phyloP scores from a whole-genome alignment of 2,113 vertebrate species.

The Triplophysa rosa region DNA sequence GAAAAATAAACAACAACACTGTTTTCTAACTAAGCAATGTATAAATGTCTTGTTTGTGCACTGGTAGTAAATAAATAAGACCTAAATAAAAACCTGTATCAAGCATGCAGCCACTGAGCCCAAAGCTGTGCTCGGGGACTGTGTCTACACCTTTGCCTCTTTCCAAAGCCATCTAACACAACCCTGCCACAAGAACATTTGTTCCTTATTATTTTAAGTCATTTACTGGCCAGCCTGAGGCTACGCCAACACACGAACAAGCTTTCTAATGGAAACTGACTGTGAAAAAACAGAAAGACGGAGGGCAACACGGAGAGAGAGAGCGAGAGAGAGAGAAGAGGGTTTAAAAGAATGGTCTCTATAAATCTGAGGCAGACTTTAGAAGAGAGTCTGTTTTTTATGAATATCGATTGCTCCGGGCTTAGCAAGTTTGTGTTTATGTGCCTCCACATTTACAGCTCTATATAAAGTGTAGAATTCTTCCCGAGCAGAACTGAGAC shows the following conservation, averaged over 20 bases:
- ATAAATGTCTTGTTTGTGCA: not conserved
- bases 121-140: conserved; percentile 15
- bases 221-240: conserved; percentile 61
- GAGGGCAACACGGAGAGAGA: not conserved
- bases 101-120: conserved; percentile 19
- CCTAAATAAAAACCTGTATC: not conserved
- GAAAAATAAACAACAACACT: not conserved
- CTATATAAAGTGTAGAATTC: conserved; percentile 24
- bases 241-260: conserved; percentile 53
- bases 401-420: conserved; percentile 19
- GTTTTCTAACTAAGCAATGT: not conserved
- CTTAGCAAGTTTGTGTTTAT: conserved; percentile 27
- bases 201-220: conserved; percentile 72
- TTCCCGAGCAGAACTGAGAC: not conserved
- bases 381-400: conserved; percentile 31
- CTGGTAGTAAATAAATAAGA: not conserved
- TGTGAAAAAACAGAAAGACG: conserved; percentile 26
- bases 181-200: conserved; percentile 60
- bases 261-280: conserved; percentile 60
- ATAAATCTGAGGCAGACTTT: conserved; percentile 49
- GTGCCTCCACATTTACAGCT: conserved; percentile 9
- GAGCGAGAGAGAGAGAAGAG: conserved; percentile 33
- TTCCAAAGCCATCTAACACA: conserved; percentile 45
- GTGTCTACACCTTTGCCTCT: conserved; percentile 29
- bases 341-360: conserved; percentile 24